Evolutionary conservation across 2,888 invertebrate genomes (phyloP).

Genomic region (Lithophane socia): DNA sequence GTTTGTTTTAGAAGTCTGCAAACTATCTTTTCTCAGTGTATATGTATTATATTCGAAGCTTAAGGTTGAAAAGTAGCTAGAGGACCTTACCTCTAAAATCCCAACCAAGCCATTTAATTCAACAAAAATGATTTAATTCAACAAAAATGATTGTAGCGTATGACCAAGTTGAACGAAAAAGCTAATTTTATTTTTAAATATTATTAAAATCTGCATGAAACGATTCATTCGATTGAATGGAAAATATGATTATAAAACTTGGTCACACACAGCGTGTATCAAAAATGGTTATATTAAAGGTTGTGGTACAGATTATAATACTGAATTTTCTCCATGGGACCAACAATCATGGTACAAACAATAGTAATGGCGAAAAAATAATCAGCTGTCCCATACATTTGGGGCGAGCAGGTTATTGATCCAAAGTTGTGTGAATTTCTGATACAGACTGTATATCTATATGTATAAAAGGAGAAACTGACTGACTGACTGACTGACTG

Average conservation of each 20-base stretch:
- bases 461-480: no score
- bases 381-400: no score
- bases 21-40: background rate
- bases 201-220: background rate
- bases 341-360: no score
- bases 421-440: no score
- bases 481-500: no score
- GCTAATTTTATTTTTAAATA: slow-evolving; percentile 3
- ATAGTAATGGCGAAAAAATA: no score
- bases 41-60: background rate
- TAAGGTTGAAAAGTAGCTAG: no score
- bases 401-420: no score
- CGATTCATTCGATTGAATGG: slow-evolving; percentile 10
- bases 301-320: no score
- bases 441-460: no score
- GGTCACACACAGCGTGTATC: background rate
- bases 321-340: no score
- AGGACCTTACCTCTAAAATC: background rate
- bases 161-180: background rate
- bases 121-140: background rate
- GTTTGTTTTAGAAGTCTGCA: background rate
- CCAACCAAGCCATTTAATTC: background rate
- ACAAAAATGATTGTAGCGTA: background rate
- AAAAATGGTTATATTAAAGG: no score
- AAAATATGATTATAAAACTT: background rate